Base-by-base conservation (phyloP, 2,888 invertebrate genomes). In the Nephrotoma guestfalica region DNA sequence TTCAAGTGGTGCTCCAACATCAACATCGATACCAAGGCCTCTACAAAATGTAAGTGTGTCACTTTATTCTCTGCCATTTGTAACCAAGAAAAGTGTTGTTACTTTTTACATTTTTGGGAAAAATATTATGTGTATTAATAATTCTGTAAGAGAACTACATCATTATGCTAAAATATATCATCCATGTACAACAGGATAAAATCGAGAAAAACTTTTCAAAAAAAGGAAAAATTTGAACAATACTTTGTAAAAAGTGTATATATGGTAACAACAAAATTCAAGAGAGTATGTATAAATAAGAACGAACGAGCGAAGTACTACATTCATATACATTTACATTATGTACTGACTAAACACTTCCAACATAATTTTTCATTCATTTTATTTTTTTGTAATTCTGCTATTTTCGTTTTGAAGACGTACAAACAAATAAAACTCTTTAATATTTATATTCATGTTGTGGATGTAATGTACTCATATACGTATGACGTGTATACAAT, bases 41-140 rank as follows among this genome's bases (percentile, higher is more conserved):
- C 89, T 91, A 86, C 91, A 91, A 90, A 91, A 91, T 90, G 91
- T 91, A 89, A 89, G 89, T 89, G 30, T 40, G 7, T 86, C 51
- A 41, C 3, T 71, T 57, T 57, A 2, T 30, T 30, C 30, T 45
- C 13, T 15, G 7, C 15, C 6, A 15, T 57, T 15, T 47, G 47
- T 47, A 6, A 51, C 51, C 30, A 30, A 15, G 51, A 9, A 51
- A 51, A 15, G 71, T 43, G 45, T n/a, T 86, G 7, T 47, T 83
- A 43, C 45, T 11, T 41, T 84, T 86, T 15, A 42, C 5, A 41
- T 40, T 18, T 4, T 83, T 5, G 30, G 13, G 51, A 51, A 51
- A 30, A 30, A 30, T 30, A 30, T 30, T 30, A 13, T 13, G 47
- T 47, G 47, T 9, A 47, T 15, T 51, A 71, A 71, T 71, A 71